Conservation (phyloP, 2,797 vertebrate genomes). For the Poeciliopsis paucimaculata region DNA sequence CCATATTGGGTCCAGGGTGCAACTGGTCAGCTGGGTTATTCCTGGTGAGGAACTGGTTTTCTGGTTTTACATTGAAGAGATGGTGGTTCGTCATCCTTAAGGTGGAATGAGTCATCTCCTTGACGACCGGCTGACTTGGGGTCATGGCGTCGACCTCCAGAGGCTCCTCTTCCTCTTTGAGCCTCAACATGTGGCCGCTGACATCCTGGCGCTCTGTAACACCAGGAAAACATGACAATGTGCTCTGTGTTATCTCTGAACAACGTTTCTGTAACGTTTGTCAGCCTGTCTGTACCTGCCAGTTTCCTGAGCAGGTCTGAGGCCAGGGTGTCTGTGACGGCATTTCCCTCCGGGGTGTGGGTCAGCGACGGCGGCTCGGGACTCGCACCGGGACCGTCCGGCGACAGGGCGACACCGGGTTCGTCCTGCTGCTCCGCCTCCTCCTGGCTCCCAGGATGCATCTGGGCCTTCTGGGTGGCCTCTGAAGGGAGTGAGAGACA, state of each 20-base stretch:
- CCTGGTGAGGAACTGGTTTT: constrained; percentile 23
- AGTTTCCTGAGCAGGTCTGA: constrained; percentile 75
- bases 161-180: constrained; percentile 76
- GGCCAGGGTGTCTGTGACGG: constrained; percentile 67
- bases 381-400: constrained; percentile 75
- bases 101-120: constrained; percentile 5
- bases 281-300: constrained; percentile 56
- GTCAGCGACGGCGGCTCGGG: constrained; percentile 66
- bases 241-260: background rate
- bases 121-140: constrained; percentile 25
- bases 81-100: constrained; percentile 5
- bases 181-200: constrained; percentile 35
- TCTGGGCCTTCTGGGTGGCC: constrained; percentile 74
- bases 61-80: constrained; percentile 49
- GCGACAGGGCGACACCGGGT: constrained; percentile 73
- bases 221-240: background rate
- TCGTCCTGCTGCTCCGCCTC: constrained; percentile 72
- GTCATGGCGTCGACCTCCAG: constrained; percentile 53
- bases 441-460: constrained; percentile 60
- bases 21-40: constrained; percentile 10
- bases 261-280: background rate
- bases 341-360: constrained; percentile 58
- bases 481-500: constrained; percentile 45
- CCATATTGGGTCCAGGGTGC: constrained; percentile 49
- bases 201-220: constrained; percentile 71